Percentiles rank a stretch among this genome's conserved stretches.
These are phyloP conservation scores for Galeopterus variegatus DNA, from an alignment of 2,113 vertebrate species.

Conservation along the genomic window DNA sequence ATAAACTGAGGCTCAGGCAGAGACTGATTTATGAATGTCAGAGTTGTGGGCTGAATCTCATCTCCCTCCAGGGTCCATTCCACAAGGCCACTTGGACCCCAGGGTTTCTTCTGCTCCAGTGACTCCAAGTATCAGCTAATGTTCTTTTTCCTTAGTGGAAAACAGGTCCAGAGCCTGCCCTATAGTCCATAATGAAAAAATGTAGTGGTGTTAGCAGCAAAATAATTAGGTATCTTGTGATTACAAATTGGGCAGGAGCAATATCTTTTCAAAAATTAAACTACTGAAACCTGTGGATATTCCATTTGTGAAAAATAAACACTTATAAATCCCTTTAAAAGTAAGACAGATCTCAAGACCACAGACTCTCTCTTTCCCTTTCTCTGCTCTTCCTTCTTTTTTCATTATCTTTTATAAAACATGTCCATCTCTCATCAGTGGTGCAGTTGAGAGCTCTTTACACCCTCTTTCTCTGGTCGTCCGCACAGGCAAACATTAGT, in stretches of 20 bases:
- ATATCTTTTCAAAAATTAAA: slow-evolving; percentile 27
- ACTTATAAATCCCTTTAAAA: neutral
- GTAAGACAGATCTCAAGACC: neutral
- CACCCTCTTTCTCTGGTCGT: neutral
- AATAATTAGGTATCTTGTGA: neutral
- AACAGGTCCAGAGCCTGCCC: neutral
- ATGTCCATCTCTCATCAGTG: neutral
- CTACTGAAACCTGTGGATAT: neutral
- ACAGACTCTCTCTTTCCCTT: too few relatives aligned
- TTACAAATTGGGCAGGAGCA: neutral
- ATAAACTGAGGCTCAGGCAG: neutral
- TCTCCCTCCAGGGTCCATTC: neutral
- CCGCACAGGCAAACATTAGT: neutral
- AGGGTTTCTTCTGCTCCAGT: neutral
- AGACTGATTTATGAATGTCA: neutral
- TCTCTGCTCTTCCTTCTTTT: neutral
- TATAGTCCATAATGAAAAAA: neutral
- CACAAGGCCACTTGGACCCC: neutral
- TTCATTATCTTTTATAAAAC: neutral
- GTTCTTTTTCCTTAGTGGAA: slow-evolving; percentile 15
- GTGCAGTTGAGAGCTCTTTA: neutral
- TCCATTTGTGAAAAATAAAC: slow-evolving; percentile 24
- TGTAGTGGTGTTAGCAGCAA: neutral
- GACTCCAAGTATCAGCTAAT: neutral
- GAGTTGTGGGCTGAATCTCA: neutral